These are phyloP conservation scores for Pedicia rivosa DNA, from an alignment of 2,888 invertebrate species.

Conservation along the genomic window DNA sequence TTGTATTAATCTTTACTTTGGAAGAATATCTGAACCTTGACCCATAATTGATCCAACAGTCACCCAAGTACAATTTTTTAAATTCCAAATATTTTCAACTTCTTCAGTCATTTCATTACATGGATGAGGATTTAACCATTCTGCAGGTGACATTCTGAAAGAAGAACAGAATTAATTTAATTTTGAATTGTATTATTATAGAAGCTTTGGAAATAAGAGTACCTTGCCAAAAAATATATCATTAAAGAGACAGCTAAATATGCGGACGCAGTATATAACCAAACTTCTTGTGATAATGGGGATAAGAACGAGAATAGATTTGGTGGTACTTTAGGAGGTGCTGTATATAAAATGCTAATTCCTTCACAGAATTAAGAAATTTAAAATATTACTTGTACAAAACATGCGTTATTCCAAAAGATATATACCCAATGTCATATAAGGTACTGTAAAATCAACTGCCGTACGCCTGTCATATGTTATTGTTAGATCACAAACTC, in stretches of 20 bases:
- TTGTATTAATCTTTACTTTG: slow-evolving; percentile 68
- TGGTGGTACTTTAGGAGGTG: slow-evolving; percentile 59
- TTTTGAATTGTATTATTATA: too few species aligned
- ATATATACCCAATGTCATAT: slow-evolving; percentile 87
- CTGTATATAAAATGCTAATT: slow-evolving; percentile 79
- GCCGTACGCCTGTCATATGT: slow-evolving; percentile 75
- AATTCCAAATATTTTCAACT: slow-evolving; percentile 73
- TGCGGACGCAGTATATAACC: slow-evolving; percentile 80
- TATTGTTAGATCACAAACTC: slow-evolving; percentile 90
- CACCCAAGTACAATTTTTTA: slow-evolving; percentile 85
- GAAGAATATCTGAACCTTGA: slow-evolving; percentile 84
- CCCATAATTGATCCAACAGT: slow-evolving; percentile 83
- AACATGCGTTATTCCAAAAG: slow-evolving; percentile 9
- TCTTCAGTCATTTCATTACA: slow-evolving; percentile 71
- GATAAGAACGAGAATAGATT: slow-evolving; percentile 79
- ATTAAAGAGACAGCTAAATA: slow-evolving; percentile 69
- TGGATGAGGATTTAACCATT: slow-evolving; percentile 88
- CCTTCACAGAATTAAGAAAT: slow-evolving; percentile 6
- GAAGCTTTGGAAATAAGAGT: slow-evolving; percentile 17
- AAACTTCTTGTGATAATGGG: slow-evolving; percentile 73
- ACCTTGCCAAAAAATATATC: slow-evolving; percentile 68
- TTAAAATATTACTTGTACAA: neutral
- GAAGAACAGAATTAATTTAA: too few species aligned
- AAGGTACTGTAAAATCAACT: slow-evolving; percentile 92
- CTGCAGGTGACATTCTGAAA: slow-evolving; percentile 82